Percentiles rank a stretch among this genome's conserved stretches.
phyloP scores from a whole-genome alignment of 2,113 vertebrate genomes.

The Loxodonta africana region DNA sequence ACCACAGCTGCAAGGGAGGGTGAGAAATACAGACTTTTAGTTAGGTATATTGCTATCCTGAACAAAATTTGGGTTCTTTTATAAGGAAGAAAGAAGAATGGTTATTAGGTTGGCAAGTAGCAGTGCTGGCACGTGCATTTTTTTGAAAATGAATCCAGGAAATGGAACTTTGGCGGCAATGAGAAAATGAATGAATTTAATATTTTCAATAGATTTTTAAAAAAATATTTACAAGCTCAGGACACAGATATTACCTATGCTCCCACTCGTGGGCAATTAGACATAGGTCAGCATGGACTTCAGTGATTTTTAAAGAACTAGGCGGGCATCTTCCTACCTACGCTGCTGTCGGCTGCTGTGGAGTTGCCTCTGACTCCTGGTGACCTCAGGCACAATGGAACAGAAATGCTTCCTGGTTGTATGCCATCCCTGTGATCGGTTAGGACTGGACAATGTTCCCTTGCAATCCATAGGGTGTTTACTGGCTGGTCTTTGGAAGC shows the following conservation, averaged over 20 bases:
- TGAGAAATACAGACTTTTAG: neutral
- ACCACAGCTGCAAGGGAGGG: neutral
- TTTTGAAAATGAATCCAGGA: neutral
- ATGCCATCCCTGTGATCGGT: no score
- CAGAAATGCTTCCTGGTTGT: no score
- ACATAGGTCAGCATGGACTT: neutral
- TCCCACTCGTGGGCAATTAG: neutral
- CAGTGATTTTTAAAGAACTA: neutral
- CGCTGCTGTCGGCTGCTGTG: neutral
- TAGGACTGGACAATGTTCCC: no score
- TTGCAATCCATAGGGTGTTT: no score
- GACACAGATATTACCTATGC: neutral
- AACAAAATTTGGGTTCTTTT: neutral
- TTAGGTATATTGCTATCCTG: neutral
- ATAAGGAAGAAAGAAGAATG: neutral
- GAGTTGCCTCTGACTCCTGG: neutral
- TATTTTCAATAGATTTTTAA: neutral
- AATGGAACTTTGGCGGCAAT: neutral
- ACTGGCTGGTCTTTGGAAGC: no score
- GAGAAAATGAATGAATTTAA: constrained; percentile 36
- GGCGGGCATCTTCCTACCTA: neutral
- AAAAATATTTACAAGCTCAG: neutral
- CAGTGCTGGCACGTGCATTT: neutral
- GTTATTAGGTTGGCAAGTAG: neutral
- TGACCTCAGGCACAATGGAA: no score